phyloP scores from a whole-genome alignment of 2,113 vertebrate species.

The Vimba vimba region DNA sequence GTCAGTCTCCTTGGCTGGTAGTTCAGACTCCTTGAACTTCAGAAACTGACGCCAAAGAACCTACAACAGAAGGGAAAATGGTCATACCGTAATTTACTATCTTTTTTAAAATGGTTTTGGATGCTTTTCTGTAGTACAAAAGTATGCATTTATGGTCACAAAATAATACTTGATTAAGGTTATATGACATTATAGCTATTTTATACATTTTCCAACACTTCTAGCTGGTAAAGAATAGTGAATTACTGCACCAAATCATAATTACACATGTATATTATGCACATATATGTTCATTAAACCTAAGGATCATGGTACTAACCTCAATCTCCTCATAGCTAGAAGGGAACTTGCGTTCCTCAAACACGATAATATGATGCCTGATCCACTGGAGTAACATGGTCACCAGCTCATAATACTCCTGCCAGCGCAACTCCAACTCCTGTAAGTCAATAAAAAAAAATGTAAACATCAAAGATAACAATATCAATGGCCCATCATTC shows the following conservation, averaged over 20 bases:
- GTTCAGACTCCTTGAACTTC: constrained; percentile 93
- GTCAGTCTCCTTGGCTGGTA: constrained; percentile 91
- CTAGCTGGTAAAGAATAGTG: background rate
- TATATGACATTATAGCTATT: background rate
- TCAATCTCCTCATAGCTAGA: constrained; percentile 92
- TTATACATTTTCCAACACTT: background rate
- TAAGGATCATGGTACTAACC: constrained; percentile 69
- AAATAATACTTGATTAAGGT: background rate
- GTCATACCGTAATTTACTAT: too few species aligned
- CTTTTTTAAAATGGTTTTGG: background rate
- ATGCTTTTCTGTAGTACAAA: background rate
- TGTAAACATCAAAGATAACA: background rate
- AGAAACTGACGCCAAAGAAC: constrained; percentile 94
- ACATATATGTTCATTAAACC: background rate
- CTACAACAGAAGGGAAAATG: constrained; percentile 61
- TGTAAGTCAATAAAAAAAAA: constrained; percentile 51
- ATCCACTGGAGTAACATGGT: constrained; percentile 91
- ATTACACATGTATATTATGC: background rate
- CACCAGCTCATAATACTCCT: constrained; percentile 92
- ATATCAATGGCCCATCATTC: background rate
- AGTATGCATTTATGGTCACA: background rate
- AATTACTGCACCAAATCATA: background rate
- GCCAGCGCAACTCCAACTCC: constrained; percentile 96
- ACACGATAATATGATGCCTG: constrained; percentile 84
- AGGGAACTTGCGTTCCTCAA: constrained; percentile 89